A percentile compares a stretch with the other conserved stretches of the same genome.
Evolutionary conservation across 2,888 invertebrate genomes (phyloP).

Genomic region (Eustalomyia histrio): DNA sequence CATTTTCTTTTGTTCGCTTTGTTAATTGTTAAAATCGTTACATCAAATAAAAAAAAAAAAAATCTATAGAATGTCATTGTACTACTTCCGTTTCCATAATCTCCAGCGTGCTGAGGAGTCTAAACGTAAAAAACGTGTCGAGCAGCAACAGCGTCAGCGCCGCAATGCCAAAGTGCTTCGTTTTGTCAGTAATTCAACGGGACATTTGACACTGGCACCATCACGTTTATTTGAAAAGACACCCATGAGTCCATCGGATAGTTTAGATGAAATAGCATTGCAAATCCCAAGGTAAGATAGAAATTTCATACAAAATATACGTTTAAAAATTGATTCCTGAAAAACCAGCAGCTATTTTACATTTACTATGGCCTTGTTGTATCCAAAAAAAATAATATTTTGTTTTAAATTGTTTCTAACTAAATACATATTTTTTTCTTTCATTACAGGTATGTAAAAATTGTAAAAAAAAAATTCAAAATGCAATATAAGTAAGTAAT

Average conservation of each 20-base stretch:
- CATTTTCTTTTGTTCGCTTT: neutral
- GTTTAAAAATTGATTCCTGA: too few relatives aligned
- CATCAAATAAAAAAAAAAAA: neutral
- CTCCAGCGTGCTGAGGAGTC: slow-evolving; percentile 91
- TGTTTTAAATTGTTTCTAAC: neutral
- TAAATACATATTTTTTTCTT: neutral
- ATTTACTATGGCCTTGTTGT: slow-evolving; percentile 11
- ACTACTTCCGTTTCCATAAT: slow-evolving; percentile 96
- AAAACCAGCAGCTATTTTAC: neutral
- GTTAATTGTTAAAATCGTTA: neutral
- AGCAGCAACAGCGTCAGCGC: slow-evolving; percentile 79
- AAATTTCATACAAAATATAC: neutral
- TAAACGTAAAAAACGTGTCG: slow-evolving; percentile 83
- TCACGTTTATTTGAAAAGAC: slow-evolving; percentile 91
- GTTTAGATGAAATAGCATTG: slow-evolving; percentile 93
- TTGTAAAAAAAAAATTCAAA: too few relatives aligned
- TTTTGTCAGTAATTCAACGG: slow-evolving; percentile 80
- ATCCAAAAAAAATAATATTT: neutral
- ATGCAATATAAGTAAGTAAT: too few relatives aligned
- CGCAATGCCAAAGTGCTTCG: slow-evolving; percentile 82
- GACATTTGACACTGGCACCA: slow-evolving; percentile 85
- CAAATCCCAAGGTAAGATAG: slow-evolving; percentile 92
- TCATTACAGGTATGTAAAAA: neutral
- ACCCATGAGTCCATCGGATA: slow-evolving; percentile 91
- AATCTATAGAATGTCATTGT: slow-evolving; percentile 90